These are phyloP conservation scores for Teleogryllus occipitalis DNA, from an alignment of 1,140 invertebrate genomes.

Conservation along the genomic window DNA sequence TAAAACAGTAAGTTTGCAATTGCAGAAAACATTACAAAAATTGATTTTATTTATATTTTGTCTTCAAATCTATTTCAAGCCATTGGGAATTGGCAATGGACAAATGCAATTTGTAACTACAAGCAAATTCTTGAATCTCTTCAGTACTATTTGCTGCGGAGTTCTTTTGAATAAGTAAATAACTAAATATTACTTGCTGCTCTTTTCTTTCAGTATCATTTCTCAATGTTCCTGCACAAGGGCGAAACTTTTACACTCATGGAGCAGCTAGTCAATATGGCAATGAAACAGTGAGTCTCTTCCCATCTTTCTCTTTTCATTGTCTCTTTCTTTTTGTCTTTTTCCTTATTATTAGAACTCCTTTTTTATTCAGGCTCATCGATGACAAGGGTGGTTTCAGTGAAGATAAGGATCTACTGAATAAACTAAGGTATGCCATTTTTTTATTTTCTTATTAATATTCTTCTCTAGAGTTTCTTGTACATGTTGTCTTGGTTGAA, in stretches of 20 bases:
- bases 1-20: too few species aligned
- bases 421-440: constrained; percentile 59
- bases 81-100: too few species aligned
- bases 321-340: background rate
- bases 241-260: constrained; percentile 84
- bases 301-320: background rate
- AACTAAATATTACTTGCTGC: constrained; percentile 16
- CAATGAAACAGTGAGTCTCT: constrained; percentile 77
- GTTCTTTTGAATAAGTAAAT: too few species aligned
- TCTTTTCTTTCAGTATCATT: constrained; percentile 58
- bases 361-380: constrained; percentile 54
- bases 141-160: too few species aligned
- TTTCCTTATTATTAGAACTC: background rate
- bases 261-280: constrained; percentile 92
- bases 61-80: too few species aligned
- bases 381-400: constrained; percentile 77
- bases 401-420: constrained; percentile 72
- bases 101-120: too few species aligned
- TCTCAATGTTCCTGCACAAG: constrained; percentile 84
- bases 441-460: background rate
- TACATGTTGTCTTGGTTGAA: too few species aligned
- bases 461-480: too few species aligned
- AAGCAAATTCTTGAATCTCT: too few species aligned
- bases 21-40: too few species aligned
- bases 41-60: too few species aligned